A percentile compares a stretch with the other conserved stretches of the same genome.
phyloP scores from a whole-genome alignment of 2,888 invertebrate genomes.

The Pristionchus fissidentatus region DNA sequence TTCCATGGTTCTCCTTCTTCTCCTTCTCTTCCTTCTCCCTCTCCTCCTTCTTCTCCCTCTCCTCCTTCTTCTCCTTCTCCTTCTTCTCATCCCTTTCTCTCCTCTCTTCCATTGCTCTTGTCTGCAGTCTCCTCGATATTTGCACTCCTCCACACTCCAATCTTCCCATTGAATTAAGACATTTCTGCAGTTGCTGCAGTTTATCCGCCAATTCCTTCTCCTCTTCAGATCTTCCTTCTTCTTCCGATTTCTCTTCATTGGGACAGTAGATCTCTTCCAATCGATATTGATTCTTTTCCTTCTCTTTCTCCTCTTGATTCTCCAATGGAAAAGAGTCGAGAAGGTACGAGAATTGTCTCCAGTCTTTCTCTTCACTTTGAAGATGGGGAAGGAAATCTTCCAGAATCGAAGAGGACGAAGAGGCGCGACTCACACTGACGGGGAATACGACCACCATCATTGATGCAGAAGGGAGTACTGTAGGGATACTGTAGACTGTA shows the following conservation, averaged over 20 bases:
- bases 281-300: constrained; percentile 1
- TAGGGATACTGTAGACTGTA: constrained; percentile 12
- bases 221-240: background rate
- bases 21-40: background rate
- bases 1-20: background rate
- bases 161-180: background rate
- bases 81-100: background rate
- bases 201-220: background rate
- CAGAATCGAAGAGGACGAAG: background rate
- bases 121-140: background rate
- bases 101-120: constrained; percentile 1
- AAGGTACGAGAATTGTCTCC: constrained; percentile 41
- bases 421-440: background rate
- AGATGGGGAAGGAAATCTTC: constrained; percentile 41
- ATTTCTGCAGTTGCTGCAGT: background rate
- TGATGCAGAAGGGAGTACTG: background rate
- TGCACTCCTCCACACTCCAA: constrained; percentile 18
- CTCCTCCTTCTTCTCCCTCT: background rate
- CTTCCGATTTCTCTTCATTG: background rate
- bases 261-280: background rate
- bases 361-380: constrained; percentile 35
- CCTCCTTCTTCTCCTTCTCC: background rate
- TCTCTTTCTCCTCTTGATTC: constrained; percentile 8
- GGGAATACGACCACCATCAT: background rate
- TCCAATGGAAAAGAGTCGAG: constrained; percentile 1